Conservation (phyloP, 2,888 invertebrate species). For the Ernsta delagoae region DNA sequence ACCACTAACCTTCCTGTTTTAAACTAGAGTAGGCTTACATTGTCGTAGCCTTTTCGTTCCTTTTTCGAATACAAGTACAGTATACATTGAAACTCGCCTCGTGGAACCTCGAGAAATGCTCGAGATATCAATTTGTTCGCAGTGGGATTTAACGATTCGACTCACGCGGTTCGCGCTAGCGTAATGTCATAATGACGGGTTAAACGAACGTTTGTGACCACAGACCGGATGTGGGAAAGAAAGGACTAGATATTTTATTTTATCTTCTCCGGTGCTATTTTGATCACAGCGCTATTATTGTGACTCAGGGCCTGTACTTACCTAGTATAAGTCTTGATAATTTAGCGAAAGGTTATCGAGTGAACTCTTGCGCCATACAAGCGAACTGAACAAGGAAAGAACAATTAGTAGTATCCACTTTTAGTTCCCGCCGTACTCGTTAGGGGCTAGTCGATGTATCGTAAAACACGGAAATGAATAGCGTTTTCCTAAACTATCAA, state of each 20-base stretch:
- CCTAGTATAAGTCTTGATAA: no score
- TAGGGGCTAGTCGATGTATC: no score
- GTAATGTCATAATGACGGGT: constrained; percentile 52
- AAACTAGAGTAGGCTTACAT: background rate
- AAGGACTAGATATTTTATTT: background rate
- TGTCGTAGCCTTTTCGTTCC: constrained; percentile 13
- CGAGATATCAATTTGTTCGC: constrained; percentile 43
- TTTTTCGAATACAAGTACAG: constrained; percentile 21
- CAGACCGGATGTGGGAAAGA: constrained; percentile 6
- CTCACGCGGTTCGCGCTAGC: constrained; percentile 46
- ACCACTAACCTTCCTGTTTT: background rate
- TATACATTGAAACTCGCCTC: constrained; percentile 26
- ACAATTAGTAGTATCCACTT: no score
- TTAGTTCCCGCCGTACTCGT: no score
- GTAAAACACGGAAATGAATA: no score
- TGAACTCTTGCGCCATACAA: no score
- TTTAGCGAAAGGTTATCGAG: no score
- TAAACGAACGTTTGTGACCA: constrained; percentile 42
- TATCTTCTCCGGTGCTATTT: background rate
- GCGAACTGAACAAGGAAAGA: no score
- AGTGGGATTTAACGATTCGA: constrained; percentile 54
- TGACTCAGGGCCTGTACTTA: no score
- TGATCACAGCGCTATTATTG: no score
- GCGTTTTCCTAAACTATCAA: no score
- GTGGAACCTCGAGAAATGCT: constrained; percentile 34